These are phyloP conservation scores for Euzetes globulus DNA, from an alignment of 2,888 invertebrate genomes.

Conservation along the genomic window DNA sequence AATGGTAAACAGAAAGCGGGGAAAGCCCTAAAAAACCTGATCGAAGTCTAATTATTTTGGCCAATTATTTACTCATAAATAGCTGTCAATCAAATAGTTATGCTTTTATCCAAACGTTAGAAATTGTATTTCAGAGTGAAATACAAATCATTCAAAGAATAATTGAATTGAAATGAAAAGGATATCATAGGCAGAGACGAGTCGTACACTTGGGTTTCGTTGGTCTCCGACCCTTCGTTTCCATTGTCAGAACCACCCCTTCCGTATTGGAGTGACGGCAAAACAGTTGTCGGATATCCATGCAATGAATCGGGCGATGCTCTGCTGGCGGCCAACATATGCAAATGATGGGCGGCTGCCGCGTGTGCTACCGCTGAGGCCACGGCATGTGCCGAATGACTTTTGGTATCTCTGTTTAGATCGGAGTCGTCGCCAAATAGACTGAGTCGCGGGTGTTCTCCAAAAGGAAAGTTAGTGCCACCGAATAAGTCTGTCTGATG, in stretches of 20 bases:
- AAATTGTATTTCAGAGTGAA: not conserved
- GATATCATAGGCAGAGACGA: conserved; percentile 92
- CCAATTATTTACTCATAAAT: not conserved
- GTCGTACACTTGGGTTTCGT: conserved; percentile 64
- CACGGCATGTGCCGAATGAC: conserved; percentile 21
- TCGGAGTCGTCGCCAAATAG: conserved; percentile 26
- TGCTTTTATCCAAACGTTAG: not conserved
- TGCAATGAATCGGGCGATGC: conserved; percentile 41
- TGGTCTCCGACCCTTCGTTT: conserved; percentile 50
- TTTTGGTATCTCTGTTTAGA: conserved; percentile 12
- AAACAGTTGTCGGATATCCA: conserved; percentile 25
- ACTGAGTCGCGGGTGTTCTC: conserved; percentile 33
- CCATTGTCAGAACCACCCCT: conserved; percentile 60
- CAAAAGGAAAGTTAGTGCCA: conserved; percentile 55
- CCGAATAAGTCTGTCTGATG: conserved; percentile 90
- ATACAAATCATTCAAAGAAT: not conserved
- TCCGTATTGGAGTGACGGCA: conserved; percentile 38
- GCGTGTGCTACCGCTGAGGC: conserved; percentile 29
- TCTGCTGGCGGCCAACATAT: conserved; percentile 35
- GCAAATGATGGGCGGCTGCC: conserved; percentile 36
- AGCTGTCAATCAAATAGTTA: not conserved
- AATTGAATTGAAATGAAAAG: conserved; percentile 60
- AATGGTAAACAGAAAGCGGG: not conserved
- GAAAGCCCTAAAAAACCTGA: not conserved
- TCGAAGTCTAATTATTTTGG: not conserved